Base-by-base conservation (phyloP, 2,113 vertebrate genomes). In the Tachysurus vachellii region DNA sequence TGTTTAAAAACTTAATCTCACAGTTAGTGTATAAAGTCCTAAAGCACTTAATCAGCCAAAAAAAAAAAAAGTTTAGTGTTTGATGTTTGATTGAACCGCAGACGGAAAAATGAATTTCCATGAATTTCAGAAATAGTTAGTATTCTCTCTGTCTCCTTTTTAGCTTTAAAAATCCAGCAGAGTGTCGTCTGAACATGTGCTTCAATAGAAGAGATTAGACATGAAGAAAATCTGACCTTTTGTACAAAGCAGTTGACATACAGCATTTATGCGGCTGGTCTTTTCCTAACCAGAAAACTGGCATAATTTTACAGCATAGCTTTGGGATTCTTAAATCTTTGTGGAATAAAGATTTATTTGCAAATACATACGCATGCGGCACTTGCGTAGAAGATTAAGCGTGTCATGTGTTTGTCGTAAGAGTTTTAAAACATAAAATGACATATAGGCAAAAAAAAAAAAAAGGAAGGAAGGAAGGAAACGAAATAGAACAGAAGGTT, bases 211-310 rank as follows among this genome's bases (percentile, higher is more conserved):
- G 2, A 19, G 31, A 70, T 70, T 31, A 68, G 28, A 13, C 26
- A 64, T 64, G 19, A 62, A 8, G 6, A 61, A 61, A 61, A 61
- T 61, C 21, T 8, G 59, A 64, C 62, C 14, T 70, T 19, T 19
- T 36, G 28, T 17, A 17, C 16, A 70, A 36, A 70, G 66, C 14
- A 8, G 14, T 36, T 70, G 31, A 36, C 5, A 31, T 28, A 4
- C 14, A 36, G 8, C 76, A 47, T 53, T 13, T 54, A 7, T 75
- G 71, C 17, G 4, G 5, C 16, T 70, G 31, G 68, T 31, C 4
- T 36, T 85, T 21, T 36, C n/a, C 28, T 56, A 73, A 62, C 8
- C 17, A 76, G 84, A n/a, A 85, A 75, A 59, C 53, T 61, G 70
- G 68, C 68, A 59, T 57, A 42, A 42, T 85, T 75, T 75, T 59